Base-by-base conservation (phyloP, 1,140 invertebrate species). In the Calephelis virginiensis region DNA sequence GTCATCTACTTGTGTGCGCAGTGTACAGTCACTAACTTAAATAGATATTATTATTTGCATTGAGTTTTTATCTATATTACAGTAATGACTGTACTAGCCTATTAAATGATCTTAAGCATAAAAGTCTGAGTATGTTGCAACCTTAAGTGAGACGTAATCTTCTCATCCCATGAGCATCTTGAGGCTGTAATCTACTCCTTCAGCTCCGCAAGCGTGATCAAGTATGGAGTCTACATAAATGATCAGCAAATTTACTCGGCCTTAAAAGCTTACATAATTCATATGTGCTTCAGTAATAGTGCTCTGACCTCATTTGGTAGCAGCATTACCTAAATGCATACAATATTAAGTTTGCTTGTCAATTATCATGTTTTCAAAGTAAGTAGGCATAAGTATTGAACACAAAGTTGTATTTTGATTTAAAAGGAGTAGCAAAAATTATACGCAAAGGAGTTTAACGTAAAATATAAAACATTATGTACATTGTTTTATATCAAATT, bases 241-340 rank as follows among this genome's bases (percentile, higher is more conserved):
- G 73, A 81, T 80, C 75, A 74, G 70, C 70, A 74, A 85, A 80
- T 71, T 80, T 74, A 70, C 74, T 75, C 67, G 66, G 71, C 77
- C 73, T 79, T 75, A 78, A 75, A 77, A 73, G 77, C 76, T 84
- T 81, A 80, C 73, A 75, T 81, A 83, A 83, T 74, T 80, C 68
- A 76, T 75, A 72, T 66, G 76, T 63, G 71, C 70, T 74, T 66
- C 71, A 68, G 48, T 63, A 70, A 67, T 65, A 64, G 56, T 64
- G 60, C 60, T 64, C 67, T 69, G 73, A 71, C 75, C 75, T 76
- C 76, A 78, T 82, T 84, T 81, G 68, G 66, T 65, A 74, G 60
- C 65, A 67, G 70, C 68, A 69, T 66, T 66, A 66, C 63, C 63
- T 56, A 47, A 46, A 47, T 62, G 53, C 63, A 56, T 56, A 53